Base-by-base conservation (phyloP, 92 coral and sea anemone species). In the Palythoa caribaeorum region DNA sequence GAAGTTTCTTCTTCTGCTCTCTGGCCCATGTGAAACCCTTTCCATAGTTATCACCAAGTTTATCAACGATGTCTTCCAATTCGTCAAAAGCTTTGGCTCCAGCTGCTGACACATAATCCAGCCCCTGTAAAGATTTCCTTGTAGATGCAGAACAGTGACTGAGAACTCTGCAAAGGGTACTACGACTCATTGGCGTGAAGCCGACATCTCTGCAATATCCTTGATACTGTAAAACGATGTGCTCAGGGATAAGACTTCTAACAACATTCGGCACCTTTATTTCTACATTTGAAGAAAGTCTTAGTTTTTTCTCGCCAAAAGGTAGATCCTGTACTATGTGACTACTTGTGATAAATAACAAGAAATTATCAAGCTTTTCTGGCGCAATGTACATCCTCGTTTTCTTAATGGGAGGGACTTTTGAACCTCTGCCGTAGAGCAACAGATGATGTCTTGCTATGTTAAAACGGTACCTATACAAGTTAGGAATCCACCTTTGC, bases 11-110 rank as follows among this genome's bases (percentile, higher is more conserved):
- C 36, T 71, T 91, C 84, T 81, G 91, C 37, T 72, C 36, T 76
- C 86, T 91, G 38, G 92, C 90, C 92, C 94, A 88, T 6, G 90
- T 79, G 71, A 77, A 86, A 73, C 94, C 89, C 53, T 74, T 78
- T 54, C 86, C 88, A 28, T 78, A 80, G 16, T 78, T 78, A 80
- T 88, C 92, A 19, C 94, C 92, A 50, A 92, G 90, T 73, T 88
- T 88, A 38, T 92, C 85, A 40, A 92, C 85, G 19, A 92, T 73
- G 38, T 79, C 92, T 76, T 88, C 90, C 57, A 88, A 10, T 9
- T 92, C 94, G 35, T 92, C 90, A 85, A 79, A 92, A 52, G 90
- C 89, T 88, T 91, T 91, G 65, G 85, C 87, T 40, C 88, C 94
- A 69, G 83, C 90, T 57, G 87, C 90, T 7, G 90, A 88, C 47